These are phyloP conservation scores for Hololepta plana DNA, from an alignment of 2,888 invertebrate species.

Conservation along the genomic window DNA sequence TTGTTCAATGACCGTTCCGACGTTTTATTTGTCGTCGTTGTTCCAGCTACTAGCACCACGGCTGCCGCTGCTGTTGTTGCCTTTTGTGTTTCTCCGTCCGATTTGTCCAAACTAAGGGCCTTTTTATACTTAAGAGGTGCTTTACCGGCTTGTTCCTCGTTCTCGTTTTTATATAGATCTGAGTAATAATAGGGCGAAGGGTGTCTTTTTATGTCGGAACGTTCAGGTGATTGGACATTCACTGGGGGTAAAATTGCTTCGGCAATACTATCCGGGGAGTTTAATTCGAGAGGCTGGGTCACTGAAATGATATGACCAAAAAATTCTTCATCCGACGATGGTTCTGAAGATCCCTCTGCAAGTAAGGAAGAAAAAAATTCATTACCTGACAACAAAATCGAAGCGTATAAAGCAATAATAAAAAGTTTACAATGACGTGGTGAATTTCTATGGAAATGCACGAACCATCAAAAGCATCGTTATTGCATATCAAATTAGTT, in stretches of 20 bases:
- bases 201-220: constrained; percentile 41
- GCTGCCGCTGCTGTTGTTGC: too few species aligned
- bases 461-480: too few species aligned
- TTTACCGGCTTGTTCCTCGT: constrained; percentile 13
- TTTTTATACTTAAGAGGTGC: constrained; percentile 13
- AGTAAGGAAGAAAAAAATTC: too few species aligned
- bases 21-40: too few species aligned
- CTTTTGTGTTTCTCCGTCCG: too few species aligned
- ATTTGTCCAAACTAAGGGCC: constrained; percentile 21
- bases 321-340: constrained; percentile 27
- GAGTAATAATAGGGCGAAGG: constrained; percentile 75
- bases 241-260: constrained; percentile 27
- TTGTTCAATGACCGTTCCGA: constrained; percentile 15
- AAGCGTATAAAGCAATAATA: too few species aligned
- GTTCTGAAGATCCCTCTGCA: constrained; percentile 26
- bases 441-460: too few species aligned
- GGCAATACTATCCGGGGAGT: constrained; percentile 51
- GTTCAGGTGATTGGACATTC: constrained; percentile 31
- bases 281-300: constrained; percentile 34
- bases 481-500: too few species aligned
- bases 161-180: constrained; percentile 42
- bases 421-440: too few species aligned
- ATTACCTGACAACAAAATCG: too few species aligned
- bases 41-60: too few species aligned
- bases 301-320: constrained; percentile 18